Evolutionary conservation across 2,113 vertebrate species (phyloP).

Genomic region (Tretioscincus oriximinensis): DNA sequence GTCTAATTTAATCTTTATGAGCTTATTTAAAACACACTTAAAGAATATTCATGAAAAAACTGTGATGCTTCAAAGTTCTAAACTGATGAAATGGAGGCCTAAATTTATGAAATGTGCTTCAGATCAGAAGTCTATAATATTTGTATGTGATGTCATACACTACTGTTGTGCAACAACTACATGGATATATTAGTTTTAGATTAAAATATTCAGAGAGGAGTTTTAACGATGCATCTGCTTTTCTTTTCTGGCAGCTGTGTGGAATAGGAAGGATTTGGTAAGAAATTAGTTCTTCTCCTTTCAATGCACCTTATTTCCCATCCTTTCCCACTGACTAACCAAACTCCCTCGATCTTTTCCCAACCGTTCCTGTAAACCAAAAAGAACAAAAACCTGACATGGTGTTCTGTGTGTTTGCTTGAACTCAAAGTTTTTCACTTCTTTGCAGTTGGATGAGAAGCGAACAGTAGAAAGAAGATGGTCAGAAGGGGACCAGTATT

Average conservation of each 20-base stretch:
- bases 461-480: slow-evolving; percentile 62
- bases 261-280: slow-evolving; percentile 16
- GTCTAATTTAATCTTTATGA: too few species aligned
- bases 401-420: neutral
- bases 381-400: neutral
- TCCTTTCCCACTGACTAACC: neutral
- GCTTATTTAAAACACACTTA: too few species aligned
- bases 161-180: neutral
- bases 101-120: neutral
- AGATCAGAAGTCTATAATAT: neutral
- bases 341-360: neutral
- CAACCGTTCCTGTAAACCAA: neutral
- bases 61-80: neutral
- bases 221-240: slow-evolving; percentile 2
- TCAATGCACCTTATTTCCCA: neutral
- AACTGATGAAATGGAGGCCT: neutral
- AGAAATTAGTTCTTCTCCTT: slow-evolving; percentile 7
- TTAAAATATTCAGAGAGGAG: neutral
- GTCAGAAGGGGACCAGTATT: slow-evolving; percentile 56
- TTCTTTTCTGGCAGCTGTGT: slow-evolving; percentile 22
- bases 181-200: neutral
- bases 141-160: neutral
- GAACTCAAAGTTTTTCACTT: neutral
- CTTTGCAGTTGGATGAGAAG: slow-evolving; percentile 56
- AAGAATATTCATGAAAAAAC: neutral